phyloP scores from a whole-genome alignment of 2,888 invertebrate species.

The Lepidochrysops patricia region DNA sequence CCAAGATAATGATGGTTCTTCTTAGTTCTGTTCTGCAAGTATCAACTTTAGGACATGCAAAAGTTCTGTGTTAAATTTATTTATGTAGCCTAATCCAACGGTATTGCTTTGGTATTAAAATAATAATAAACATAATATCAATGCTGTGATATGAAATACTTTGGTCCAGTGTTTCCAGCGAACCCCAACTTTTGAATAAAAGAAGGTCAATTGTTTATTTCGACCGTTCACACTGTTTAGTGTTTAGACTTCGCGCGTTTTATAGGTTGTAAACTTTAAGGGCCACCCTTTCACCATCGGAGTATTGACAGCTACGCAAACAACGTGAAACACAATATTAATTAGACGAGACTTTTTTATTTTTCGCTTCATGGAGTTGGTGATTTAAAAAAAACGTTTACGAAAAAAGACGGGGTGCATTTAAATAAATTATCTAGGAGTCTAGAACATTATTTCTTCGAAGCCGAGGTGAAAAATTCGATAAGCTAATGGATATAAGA shows the following conservation, averaged over 20 bases:
- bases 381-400: background rate
- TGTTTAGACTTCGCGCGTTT: conserved; percentile 35
- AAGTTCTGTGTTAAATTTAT: no score
- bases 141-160: background rate
- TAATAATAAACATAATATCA: no score
- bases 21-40: no score
- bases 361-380: background rate
- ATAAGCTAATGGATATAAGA: background rate
- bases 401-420: background rate
- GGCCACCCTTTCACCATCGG: conserved; percentile 58
- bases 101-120: no score
- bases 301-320: conserved; percentile 33
- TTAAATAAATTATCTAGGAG: no score
- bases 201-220: conserved; percentile 35
- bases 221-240: conserved; percentile 42
- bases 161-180: background rate
- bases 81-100: no score
- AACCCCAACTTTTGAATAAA: conserved; percentile 19
- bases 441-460: background rate
- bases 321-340: conserved; percentile 18
- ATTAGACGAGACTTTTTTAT: conserved; percentile 15
- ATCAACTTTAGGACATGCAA: no score
- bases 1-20: no score
- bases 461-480: background rate
- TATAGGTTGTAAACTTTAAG: conserved; percentile 66